phyloP scores from a whole-genome alignment of 1,140 invertebrate species.

The Pseudoatta argentina region DNA sequence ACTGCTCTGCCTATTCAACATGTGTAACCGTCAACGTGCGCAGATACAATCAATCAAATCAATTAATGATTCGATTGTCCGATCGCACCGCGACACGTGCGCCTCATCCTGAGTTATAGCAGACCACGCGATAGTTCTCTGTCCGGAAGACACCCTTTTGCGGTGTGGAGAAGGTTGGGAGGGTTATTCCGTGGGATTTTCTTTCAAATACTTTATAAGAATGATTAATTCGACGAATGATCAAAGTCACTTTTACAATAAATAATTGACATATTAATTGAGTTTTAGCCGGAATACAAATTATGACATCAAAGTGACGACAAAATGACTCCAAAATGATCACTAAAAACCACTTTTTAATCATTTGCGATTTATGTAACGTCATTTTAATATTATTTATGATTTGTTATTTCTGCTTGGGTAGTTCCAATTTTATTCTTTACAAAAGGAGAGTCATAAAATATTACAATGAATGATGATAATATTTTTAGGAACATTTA shows the following conservation, averaged over 20 bases:
- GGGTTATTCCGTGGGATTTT: not conserved
- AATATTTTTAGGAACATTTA: not conserved
- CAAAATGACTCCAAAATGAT: too few species aligned
- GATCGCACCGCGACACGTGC: conserved; percentile 73
- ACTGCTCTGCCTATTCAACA: conserved; percentile 82
- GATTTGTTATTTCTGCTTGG: too few species aligned
- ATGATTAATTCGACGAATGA: conserved; percentile 3
- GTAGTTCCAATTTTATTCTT: not conserved
- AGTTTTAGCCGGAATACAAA: not conserved
- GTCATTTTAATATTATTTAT: too few species aligned
- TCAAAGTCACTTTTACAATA: not conserved
- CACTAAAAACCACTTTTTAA: too few species aligned
- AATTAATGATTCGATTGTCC: conserved; percentile 84
- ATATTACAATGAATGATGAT: not conserved
- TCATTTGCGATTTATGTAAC: too few species aligned
- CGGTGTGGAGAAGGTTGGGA: too few species aligned
- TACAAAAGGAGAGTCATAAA: not conserved
- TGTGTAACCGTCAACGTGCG: conserved; percentile 84
- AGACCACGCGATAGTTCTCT: conserved; percentile 26
- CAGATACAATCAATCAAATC: conserved; percentile 85
- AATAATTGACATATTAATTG: not conserved
- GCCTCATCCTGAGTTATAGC: conserved; percentile 56
- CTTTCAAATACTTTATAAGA: not conserved
- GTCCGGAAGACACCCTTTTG: not conserved
- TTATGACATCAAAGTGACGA: too few species aligned